These are phyloP conservation scores for Trissoscelio sp. DNA, from an alignment of 2,888 invertebrate species.

Conservation along the genomic window DNA sequence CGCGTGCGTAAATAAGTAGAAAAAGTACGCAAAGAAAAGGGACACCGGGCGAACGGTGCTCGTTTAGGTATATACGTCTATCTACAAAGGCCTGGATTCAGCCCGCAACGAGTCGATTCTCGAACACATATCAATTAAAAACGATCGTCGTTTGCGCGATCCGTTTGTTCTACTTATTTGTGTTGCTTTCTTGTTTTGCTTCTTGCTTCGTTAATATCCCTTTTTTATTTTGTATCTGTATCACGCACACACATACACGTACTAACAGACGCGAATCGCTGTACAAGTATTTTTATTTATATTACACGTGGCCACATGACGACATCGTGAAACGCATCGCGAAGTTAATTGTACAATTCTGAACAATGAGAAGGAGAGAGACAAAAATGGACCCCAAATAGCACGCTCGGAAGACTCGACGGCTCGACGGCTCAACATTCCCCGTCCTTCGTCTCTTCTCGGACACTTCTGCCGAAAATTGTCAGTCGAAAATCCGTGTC, in stretches of 20 bases:
- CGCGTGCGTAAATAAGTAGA: slow-evolving; percentile 66
- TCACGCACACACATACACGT: slow-evolving; percentile 56
- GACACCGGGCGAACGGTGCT: slow-evolving; percentile 50
- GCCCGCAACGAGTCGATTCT: slow-evolving; percentile 60
- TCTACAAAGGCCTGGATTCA: slow-evolving; percentile 65
- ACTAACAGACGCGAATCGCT: slow-evolving; percentile 61
- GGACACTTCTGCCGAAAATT: slow-evolving; percentile 19
- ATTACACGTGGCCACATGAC: slow-evolving; percentile 69
- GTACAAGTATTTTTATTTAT: slow-evolving; percentile 65
- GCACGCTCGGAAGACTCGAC: slow-evolving; percentile 65
- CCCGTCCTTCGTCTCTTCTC: slow-evolving; percentile 39
- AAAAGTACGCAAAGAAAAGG: slow-evolving; percentile 56
- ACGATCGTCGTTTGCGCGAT: slow-evolving; percentile 25
- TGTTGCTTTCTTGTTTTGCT: slow-evolving; percentile 7
- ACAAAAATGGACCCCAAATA: slow-evolving; percentile 58
- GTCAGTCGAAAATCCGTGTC: slow-evolving; percentile 41
- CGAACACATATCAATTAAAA: slow-evolving; percentile 44
- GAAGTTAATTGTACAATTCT: slow-evolving; percentile 66
- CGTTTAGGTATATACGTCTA: slow-evolving; percentile 56
- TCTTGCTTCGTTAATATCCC: slow-evolving; percentile 13
- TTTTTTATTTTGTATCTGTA: slow-evolving; percentile 34
- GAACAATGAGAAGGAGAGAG: slow-evolving; percentile 57
- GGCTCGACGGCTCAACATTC: slow-evolving; percentile 17
- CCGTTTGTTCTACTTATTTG: slow-evolving; percentile 14
- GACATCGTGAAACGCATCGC: slow-evolving; percentile 64